Evolutionary conservation across 2,113 vertebrate genomes (phyloP), one percentile per base, ranked within the genome.

Genomic region (Salvelinus fontinalis): DNA sequence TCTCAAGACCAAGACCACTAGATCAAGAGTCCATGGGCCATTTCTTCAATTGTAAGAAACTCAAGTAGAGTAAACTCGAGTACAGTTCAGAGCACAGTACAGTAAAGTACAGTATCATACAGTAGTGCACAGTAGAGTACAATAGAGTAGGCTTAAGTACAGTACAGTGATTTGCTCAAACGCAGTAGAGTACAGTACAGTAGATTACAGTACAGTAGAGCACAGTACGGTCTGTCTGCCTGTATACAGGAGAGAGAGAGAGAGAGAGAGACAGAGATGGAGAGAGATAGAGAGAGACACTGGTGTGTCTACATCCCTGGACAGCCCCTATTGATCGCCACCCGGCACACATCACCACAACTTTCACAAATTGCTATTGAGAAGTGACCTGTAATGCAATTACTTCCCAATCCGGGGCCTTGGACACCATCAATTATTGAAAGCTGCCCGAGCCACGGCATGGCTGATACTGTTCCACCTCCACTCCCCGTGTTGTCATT

Each of bases 381-480:
- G 93, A 94, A 93, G 93, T 93, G 92, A 93, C 93, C 92, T 94
- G 92, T 94, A 93, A 94, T 93, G 88, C 90, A 94, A 93, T 94
- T 93, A 94, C 92, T 87, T 87, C 83, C 89, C 93, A 92, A 92
- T 92, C 90, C 83, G 67, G 87, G 88, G 88, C 85, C 90, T 89
- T 84, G 87, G 89, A 80, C 89, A 87, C 91, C 88, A 94, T 94
- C 91, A 93, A 94, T 94, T 93, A 93, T 94, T 93, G 93, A 94
- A 94, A 91, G 91, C 88, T 86, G 88, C 90, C 39, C 83, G 87
- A 90, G 85, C 90, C 84, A 82, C 31, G 87, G 88, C 87, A 2
- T 9, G 8, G 39, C 39, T 39, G 39, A 9, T 9, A 39, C 39
- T 39, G 8, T 39, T 39, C 85, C 51, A 48, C 49, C 87, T 84